These are phyloP conservation scores for Tipula unca DNA, from an alignment of 2,888 invertebrate species.

Conservation along the genomic window DNA sequence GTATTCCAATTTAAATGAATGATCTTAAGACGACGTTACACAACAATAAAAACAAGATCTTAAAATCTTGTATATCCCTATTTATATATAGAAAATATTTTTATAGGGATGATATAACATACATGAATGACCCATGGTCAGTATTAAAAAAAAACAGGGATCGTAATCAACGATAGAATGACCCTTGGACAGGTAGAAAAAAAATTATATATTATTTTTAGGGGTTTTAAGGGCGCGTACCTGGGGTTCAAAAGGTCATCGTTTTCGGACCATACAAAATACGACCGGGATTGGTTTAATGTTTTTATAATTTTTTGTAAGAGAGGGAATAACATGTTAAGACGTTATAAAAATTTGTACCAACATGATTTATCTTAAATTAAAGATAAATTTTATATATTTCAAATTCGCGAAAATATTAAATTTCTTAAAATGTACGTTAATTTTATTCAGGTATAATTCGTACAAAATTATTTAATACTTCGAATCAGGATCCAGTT, in stretches of 20 bases:
- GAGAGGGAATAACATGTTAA: neutral
- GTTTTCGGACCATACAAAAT: neutral
- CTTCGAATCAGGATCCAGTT: neutral
- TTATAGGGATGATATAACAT: neutral
- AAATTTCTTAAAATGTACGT: neutral
- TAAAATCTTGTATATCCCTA: neutral
- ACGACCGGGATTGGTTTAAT: neutral
- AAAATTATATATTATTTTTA: neutral
- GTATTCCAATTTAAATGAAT: neutral
- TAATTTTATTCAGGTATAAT: neutral
- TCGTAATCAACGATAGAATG: neutral
- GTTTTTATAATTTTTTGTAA: neutral
- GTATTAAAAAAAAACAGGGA: neutral
- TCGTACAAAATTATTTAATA: too few relatives aligned
- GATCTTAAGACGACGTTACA: slow-evolving; percentile 8
- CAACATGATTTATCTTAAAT: neutral
- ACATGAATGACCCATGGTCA: slow-evolving; percentile 2
- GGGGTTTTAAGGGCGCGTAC: neutral
- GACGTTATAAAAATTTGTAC: neutral
- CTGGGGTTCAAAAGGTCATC: neutral
- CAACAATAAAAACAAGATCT: neutral
- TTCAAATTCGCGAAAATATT: too few relatives aligned
- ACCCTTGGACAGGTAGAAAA: slow-evolving; percentile 16
- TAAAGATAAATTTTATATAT: too few relatives aligned
- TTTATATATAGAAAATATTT: neutral